Evolutionary conservation across 2,797 vertebrate species (phyloP).

Genomic region (Peromyscus aztecus): DNA sequence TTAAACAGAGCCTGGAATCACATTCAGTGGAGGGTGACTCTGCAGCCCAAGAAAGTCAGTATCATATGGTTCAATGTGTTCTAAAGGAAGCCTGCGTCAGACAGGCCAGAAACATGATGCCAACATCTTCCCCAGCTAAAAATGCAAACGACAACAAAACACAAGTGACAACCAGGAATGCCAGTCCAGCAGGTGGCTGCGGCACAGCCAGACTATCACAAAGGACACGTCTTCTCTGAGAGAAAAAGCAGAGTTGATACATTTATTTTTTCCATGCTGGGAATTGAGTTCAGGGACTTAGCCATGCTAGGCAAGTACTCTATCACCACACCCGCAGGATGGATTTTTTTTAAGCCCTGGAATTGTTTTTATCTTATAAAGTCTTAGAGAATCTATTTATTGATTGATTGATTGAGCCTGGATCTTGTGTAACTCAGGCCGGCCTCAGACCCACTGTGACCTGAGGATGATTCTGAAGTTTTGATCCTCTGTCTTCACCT

Average conservation of each 20-base stretch:
- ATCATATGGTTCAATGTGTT: background rate
- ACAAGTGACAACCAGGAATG: background rate
- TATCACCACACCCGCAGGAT: background rate
- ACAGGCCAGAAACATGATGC: no score
- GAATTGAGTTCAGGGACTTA: background rate
- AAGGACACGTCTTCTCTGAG: background rate
- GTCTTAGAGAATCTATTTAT: background rate
- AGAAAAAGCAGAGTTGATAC: conserved; percentile 5
- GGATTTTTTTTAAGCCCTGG: background rate
- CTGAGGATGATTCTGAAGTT: background rate
- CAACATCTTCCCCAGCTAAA: background rate
- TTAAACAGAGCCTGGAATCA: background rate
- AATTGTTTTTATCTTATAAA: conserved; percentile 19
- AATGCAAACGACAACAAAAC: background rate
- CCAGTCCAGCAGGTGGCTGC: background rate
- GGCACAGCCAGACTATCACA: background rate
- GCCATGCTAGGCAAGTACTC: background rate
- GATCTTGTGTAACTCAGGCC: background rate
- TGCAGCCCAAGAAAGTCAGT: background rate
- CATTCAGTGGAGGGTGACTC: background rate
- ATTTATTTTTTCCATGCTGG: background rate
- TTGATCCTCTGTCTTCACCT: background rate
- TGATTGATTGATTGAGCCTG: background rate
- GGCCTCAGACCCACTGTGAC: background rate
- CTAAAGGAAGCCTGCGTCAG: background rate